Evolutionary conservation across 2,797 vertebrate species (phyloP), one percentile per base, ranked within the genome.

Genomic region (Spinus olivaceus): DNA sequence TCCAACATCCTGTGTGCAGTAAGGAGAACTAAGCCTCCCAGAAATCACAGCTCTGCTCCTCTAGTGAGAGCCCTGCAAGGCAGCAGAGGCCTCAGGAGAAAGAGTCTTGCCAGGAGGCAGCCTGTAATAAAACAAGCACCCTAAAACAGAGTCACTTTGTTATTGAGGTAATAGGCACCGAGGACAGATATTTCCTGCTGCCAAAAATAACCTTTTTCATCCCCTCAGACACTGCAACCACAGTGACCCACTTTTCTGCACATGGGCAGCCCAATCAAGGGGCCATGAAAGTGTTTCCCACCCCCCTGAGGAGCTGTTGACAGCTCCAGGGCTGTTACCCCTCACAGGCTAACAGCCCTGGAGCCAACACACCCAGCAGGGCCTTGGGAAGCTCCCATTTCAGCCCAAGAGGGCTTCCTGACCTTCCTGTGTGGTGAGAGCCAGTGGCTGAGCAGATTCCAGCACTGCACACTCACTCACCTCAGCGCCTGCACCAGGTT

Each of bases 401-500:
- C 47, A 54, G 17, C 37, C 37, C 50, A 42, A 20, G 2, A 39
- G n/a, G 24, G 20, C 25, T 53, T 74, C 20, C 35, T 27, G 73
- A 12, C 61, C 30, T 78, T 71, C 9, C 69, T 74, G 39, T 12
- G 6, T 27, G 14, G 25, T 27, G 24, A 59, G 61, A 60, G 15
- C 8, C 27, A 17, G 41, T 19, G 33, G 13, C 28, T 54, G 49
- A 73, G 56, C 14, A 63, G 47, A 44, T 6, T 69, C 6, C 73
- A 78, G 54, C 25, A 50, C 65, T 28, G 13, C 42, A 37, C 0
- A 0, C 17, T 73, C 60, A 85, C 98, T 98, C 78, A 99, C 99
- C 99, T 98, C 85, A 99, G 97, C 2, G 99, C 99, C 96, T 99
- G 98, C 32, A 99, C 99, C 24, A 99, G 97, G 96, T 99, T 99